Percentiles rank a stretch among this genome's conserved stretches.
These are phyloP conservation scores for Geotrupes spiniger DNA, from an alignment of 2,888 invertebrate species.

Conservation along the genomic window DNA sequence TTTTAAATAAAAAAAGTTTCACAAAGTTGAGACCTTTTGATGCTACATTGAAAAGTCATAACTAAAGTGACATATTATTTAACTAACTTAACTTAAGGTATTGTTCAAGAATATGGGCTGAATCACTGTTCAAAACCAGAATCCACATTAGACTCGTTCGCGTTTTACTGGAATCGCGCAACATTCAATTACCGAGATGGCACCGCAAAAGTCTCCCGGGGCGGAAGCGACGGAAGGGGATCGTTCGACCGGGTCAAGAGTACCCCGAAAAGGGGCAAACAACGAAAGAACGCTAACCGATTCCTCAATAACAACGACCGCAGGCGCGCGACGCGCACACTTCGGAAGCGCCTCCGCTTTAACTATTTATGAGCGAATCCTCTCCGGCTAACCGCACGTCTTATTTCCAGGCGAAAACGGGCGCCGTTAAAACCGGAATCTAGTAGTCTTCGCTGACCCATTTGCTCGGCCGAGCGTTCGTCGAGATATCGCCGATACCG, in stretches of 20 bases:
- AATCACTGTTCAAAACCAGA: no score
- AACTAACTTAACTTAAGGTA: no score
- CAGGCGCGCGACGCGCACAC: background rate
- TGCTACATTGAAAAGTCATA: no score
- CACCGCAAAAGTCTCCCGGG: slow-evolving; percentile 1
- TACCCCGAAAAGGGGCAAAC: no score
- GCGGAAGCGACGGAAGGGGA: background rate
- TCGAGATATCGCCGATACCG: slow-evolving; percentile 4
- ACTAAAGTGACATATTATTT: no score
- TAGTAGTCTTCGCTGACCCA: slow-evolving; percentile 2
- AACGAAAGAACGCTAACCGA: background rate
- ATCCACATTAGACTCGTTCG: no score
- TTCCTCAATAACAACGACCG: slow-evolving; percentile 4
- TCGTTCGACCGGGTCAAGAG: no score
- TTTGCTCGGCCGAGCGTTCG: slow-evolving; percentile 3
- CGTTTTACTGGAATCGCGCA: no score
- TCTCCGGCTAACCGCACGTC: slow-evolving; percentile 3
- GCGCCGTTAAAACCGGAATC: slow-evolving; percentile 6
- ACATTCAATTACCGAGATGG: slow-evolving; percentile 4
- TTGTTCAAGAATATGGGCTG: no score
- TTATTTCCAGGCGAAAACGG: background rate
- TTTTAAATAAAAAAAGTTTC: no score
- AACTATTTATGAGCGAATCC: slow-evolving; percentile 6
- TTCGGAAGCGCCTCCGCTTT: slow-evolving; percentile 3
- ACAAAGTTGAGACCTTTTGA: no score